These are phyloP conservation scores for Griposia aprilina DNA, from an alignment of 2,888 invertebrate species.

Conservation along the genomic window DNA sequence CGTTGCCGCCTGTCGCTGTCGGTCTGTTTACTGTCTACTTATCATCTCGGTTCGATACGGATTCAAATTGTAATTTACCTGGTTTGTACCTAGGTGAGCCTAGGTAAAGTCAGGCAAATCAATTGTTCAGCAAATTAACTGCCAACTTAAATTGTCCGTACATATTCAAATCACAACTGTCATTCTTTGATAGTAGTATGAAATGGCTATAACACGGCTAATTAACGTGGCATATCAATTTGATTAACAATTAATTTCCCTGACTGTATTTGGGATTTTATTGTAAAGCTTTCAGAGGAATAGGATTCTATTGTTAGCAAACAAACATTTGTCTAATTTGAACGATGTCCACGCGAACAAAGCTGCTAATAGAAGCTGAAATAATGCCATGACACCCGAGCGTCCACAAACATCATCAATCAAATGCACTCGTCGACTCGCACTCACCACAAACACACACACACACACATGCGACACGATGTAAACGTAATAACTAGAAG, in stretches of 20 bases:
- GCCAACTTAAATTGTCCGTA: too few relatives aligned
- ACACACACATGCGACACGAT: background rate
- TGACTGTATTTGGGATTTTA: too few relatives aligned
- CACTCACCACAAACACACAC: background rate
- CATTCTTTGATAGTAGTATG: too few relatives aligned
- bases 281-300: too few relatives aligned
- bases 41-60: background rate
- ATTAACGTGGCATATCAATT: too few relatives aligned
- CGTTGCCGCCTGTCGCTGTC: too few relatives aligned
- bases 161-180: too few relatives aligned
- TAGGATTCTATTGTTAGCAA: background rate
- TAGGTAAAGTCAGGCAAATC: too few relatives aligned
- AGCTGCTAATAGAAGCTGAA: background rate
- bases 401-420: slow-evolving; percentile 60
- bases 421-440: slow-evolving; percentile 48
- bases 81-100: background rate
- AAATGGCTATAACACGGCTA: too few relatives aligned
- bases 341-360: slow-evolving; percentile 1
- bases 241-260: too few relatives aligned
- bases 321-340: slow-evolving; percentile 8
- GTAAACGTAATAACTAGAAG: background rate
- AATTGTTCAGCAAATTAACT: too few relatives aligned
- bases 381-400: slow-evolving; percentile 38
- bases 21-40: background rate
- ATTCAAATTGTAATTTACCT: background rate